Conservation (phyloP, 1,140 invertebrate species). For the Euwallacea similis region DNA sequence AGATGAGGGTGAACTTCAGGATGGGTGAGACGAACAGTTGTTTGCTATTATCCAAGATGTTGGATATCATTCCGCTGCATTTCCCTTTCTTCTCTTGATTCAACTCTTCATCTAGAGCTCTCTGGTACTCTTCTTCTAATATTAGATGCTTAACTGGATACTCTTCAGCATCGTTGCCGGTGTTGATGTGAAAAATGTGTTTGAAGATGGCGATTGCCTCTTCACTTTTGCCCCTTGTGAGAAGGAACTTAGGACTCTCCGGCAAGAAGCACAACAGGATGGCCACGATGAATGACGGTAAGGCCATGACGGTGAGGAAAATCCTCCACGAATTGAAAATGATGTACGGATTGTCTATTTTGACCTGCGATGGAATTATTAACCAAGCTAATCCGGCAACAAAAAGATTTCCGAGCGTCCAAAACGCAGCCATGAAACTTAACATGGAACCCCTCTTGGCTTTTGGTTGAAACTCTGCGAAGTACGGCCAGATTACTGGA, state of each 20-base stretch:
- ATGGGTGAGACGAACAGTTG: constrained; percentile 77
- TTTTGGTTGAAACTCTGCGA: constrained; percentile 92
- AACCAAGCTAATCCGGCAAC: constrained; percentile 87
- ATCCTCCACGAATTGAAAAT: constrained; percentile 90
- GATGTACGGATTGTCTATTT: constrained; percentile 62
- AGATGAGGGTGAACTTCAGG: constrained; percentile 77
- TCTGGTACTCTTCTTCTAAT: constrained; percentile 62
- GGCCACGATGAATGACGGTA: constrained; percentile 84
- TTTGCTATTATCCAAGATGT: constrained; percentile 78
- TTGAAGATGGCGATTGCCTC: constrained; percentile 78
- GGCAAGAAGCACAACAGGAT: constrained; percentile 80
- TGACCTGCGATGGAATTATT: constrained; percentile 77
- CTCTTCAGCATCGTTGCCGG: constrained; percentile 68
- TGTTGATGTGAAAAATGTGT: constrained; percentile 79
- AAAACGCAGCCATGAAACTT: constrained; percentile 90
- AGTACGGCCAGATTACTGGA: constrained; percentile 94
- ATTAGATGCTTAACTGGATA: constrained; percentile 79
- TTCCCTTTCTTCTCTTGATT: constrained; percentile 63
- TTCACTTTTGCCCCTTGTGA: constrained; percentile 74
- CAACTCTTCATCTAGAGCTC: constrained; percentile 51
- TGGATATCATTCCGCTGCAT: constrained; percentile 69
- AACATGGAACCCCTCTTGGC: constrained; percentile 86
- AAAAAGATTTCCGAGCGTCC: constrained; percentile 87
- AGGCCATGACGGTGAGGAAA: constrained; percentile 82
- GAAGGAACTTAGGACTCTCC: constrained; percentile 90